phyloP scores from a whole-genome alignment of 2,888 invertebrate species.

The Luperina nickerlii region DNA sequence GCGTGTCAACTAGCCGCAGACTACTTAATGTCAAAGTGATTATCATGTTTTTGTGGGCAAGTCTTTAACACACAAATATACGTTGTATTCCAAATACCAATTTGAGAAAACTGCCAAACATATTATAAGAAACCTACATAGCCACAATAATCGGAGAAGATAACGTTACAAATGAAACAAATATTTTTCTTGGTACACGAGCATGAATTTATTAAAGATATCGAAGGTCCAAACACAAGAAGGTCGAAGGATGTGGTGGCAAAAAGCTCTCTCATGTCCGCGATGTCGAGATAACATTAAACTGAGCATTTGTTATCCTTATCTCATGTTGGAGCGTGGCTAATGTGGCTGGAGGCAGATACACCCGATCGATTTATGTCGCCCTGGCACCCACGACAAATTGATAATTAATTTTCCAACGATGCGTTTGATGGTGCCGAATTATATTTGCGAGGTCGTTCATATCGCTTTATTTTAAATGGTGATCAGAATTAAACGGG shows the following conservation, averaged over 20 bases:
- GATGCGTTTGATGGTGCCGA: constrained; percentile 88
- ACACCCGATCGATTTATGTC: constrained; percentile 90
- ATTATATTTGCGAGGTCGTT: constrained; percentile 83
- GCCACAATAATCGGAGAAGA: constrained; percentile 50
- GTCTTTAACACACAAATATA: constrained; percentile 8
- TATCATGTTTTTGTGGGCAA: constrained; percentile 46
- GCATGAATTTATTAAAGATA: constrained; percentile 73
- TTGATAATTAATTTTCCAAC: constrained; percentile 90
- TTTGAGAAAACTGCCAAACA: constrained; percentile 33
- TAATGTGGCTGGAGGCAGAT: constrained; percentile 88
- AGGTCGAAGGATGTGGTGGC: constrained; percentile 88
- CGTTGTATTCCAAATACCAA: constrained; percentile 24
- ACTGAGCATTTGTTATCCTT: constrained; percentile 90
- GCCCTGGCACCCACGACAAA: constrained; percentile 89
- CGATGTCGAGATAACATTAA: constrained; percentile 90
- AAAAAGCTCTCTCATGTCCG: constrained; percentile 90
- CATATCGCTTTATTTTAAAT: constrained; percentile 72
- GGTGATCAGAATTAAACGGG: constrained; percentile 79
- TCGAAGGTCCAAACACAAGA: constrained; percentile 76
- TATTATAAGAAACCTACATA: constrained; percentile 14
- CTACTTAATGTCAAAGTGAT: constrained; percentile 46
- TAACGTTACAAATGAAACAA: constrained; percentile 61
- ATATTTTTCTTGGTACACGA: constrained; percentile 61
- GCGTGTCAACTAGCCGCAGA: constrained; percentile 35
- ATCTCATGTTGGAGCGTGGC: constrained; percentile 88